A percentile compares a stretch with the other conserved stretches of the same genome.
Evolutionary conservation across 2,797 vertebrate species (phyloP).

Genomic region (Schizopygopsis pylzovi): DNA sequence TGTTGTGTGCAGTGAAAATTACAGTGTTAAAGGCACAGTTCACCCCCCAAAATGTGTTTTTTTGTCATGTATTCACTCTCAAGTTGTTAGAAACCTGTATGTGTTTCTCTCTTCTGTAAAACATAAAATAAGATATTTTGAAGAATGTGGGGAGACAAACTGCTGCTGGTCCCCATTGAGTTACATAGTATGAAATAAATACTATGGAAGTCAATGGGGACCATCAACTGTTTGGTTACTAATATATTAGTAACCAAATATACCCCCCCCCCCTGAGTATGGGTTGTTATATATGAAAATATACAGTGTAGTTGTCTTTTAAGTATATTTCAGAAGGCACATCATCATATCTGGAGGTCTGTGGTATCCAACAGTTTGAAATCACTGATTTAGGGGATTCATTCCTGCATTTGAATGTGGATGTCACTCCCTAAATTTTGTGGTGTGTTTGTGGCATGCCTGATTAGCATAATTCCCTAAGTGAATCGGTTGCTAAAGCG

Average conservation of each 20-base stretch:
- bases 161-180: no score
- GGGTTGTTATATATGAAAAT: not conserved
- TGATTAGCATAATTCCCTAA: slow-evolving; percentile 2
- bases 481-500: not conserved
- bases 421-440: not conserved
- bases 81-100: not conserved
- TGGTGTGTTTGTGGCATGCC: not conserved
- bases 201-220: not conserved
- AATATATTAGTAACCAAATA: not conserved
- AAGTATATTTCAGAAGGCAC: not conserved
- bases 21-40: no score
- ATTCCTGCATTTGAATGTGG: not conserved
- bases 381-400: not conserved
- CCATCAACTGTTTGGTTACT: not conserved
- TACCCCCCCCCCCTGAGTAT: not conserved
- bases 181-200: not conserved
- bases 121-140: not conserved
- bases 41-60: not conserved
- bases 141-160: not conserved
- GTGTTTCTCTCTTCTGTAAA: not conserved
- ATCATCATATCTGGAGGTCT: not conserved
- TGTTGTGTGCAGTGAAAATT: no score
- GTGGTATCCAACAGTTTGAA: not conserved
- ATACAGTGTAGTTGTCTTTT: not conserved
- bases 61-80: not conserved